Conservation (phyloP, 92 coral and sea anemone genomes). For the Chrysogorgia sp. region DNA sequence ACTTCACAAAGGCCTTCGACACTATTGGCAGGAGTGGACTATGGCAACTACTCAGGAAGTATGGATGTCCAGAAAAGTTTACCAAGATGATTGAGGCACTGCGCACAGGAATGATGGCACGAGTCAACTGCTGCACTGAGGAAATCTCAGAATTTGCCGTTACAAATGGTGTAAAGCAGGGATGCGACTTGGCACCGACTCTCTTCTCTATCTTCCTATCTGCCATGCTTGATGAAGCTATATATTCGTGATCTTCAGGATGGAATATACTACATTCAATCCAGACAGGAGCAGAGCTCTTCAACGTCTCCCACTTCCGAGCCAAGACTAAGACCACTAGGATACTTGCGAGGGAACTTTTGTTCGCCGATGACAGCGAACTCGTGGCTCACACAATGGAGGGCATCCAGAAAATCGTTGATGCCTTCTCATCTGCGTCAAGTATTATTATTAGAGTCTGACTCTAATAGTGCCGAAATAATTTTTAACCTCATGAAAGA, state of each 20-base stretch:
- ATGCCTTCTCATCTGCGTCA: too few species aligned
- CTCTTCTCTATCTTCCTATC: slow-evolving; percentile 5
- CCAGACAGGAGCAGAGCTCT: neutral
- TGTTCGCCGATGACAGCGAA: slow-evolving; percentile 53
- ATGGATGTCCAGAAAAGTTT: slow-evolving; percentile 10
- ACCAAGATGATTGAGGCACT: neutral
- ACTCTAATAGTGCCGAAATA: too few species aligned
- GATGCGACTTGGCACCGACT: slow-evolving; percentile 13
- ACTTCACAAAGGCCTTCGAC: slow-evolving; percentile 49
- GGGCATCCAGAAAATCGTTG: too few species aligned
- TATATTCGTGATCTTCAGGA: neutral
- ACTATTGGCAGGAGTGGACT: slow-evolving; percentile 4
- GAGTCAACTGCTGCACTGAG: neutral
- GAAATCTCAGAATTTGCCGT: neutral
- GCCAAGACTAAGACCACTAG: too few species aligned
- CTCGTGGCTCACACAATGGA: too few species aligned
- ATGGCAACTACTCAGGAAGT: too few species aligned
- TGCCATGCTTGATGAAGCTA: neutral
- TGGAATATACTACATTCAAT: neutral
- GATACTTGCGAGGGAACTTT: slow-evolving; percentile 37
- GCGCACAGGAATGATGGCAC: neutral
- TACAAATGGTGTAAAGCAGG: slow-evolving; percentile 18
- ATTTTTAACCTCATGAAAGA: too few species aligned
- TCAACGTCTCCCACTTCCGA: neutral
- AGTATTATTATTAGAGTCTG: too few species aligned